Base-by-base conservation (phyloP, 2,797 vertebrate genomes). In the Aphelocoma californica region DNA sequence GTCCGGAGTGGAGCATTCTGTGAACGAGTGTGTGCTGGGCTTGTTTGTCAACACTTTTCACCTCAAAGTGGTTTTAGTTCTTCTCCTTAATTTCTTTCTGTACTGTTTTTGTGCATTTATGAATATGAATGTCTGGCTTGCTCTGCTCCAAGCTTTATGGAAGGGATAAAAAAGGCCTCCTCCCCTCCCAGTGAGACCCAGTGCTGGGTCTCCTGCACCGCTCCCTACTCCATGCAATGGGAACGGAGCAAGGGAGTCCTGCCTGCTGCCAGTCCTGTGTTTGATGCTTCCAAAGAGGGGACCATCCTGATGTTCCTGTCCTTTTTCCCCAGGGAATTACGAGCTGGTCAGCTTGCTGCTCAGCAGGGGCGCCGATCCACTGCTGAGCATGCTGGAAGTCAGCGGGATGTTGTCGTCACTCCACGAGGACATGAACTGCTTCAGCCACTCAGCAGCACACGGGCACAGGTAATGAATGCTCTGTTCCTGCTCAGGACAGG, bases 341-440 rank as follows among this genome's bases (percentile, higher is more conserved):
- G 99, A 99, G 97, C 97, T 99, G 98, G 99, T 99, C 90, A 99
- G 98, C 94, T 93, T 99, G 94, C 87, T 99, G 71, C 98, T 99
- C 42, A 98, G 98, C 29, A 96, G 99, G 21, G 99, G 99, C 0
- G 99, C 99, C 0, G 99, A 99, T 66, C 99, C 99, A 1, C 98
- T 99, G 71, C 98, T 99, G 61, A 99, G 98, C 96, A 98, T 98
- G 97, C 97, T 98, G 2, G 98, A 99, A 42, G 98, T 99, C 88
- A 99, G 98, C 0, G 98, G 98, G 7, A 98, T 99, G 84, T 99
- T 99, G 0, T 98, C 99, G 0, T 99, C 99, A 0, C 98, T 99
- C 16, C 99, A 99, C 0, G 99, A 99, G 94, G 98, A 99, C 57
- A 99, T 99, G 99, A 99, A 99, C 91, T 99, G 99, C 97, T 99